Evolutionary conservation across 2,888 invertebrate species (phyloP).

Genomic region (Sarcophaga caerulescens): DNA sequence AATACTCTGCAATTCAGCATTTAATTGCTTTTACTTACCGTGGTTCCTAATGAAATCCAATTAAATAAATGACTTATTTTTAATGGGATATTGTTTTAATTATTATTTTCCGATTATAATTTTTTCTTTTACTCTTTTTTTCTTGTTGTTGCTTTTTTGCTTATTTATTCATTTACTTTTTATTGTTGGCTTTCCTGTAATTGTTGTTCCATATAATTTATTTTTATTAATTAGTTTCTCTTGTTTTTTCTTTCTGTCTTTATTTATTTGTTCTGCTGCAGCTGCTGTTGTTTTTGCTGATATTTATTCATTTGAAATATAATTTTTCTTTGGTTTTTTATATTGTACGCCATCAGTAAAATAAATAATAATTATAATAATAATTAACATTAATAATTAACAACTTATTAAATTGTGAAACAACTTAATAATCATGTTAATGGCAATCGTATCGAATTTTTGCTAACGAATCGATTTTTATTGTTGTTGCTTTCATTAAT

Average conservation of each 20-base stretch:
- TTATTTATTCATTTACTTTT: not conserved
- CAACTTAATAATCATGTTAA: conserved; percentile 15
- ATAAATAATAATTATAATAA: conserved; percentile 16
- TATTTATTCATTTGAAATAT: conserved; percentile 37
- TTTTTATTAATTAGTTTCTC: conserved; percentile 43
- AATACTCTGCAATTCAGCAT: not conserved
- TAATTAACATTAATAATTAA: conserved; percentile 42
- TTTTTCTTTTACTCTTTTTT: not conserved
- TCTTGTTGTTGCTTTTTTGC: too few relatives aligned
- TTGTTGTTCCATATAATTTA: conserved; percentile 15
- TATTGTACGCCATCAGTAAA: conserved; percentile 16
- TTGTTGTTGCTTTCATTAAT: not conserved
- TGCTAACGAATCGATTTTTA: not conserved
- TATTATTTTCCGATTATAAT: not conserved
- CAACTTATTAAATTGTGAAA: conserved; percentile 45
- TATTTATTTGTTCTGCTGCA: too few relatives aligned
- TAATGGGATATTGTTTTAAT: not conserved
- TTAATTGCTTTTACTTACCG: not conserved
- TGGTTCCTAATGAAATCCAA: not conserved
- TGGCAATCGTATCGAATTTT: conserved; percentile 22
- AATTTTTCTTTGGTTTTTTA: conserved; percentile 14
- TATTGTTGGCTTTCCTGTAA: conserved; percentile 20
- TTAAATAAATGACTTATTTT: not conserved
- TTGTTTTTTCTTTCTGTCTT: not conserved
- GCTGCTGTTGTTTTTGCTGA: too few relatives aligned